These are phyloP conservation scores for Enteromius thamalakanensis DNA, from an alignment of 2,797 vertebrate species.

Conservation along the genomic window DNA sequence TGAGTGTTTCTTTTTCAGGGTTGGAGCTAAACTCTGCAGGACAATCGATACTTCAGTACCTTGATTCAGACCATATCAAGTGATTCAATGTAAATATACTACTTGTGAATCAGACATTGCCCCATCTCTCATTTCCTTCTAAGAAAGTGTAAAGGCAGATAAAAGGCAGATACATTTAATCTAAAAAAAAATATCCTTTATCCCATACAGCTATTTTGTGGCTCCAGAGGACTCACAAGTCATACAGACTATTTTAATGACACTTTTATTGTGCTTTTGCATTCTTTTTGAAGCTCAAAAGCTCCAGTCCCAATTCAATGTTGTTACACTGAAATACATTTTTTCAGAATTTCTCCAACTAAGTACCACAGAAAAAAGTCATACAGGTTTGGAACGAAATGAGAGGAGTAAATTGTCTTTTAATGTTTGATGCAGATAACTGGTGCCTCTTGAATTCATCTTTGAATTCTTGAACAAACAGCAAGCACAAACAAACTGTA, in stretches of 20 bases:
- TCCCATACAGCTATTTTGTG: background rate
- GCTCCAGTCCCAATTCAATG: background rate
- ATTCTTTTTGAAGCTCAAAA: constrained; percentile 18
- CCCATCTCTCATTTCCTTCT: background rate
- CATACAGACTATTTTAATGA: background rate
- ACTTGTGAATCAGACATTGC: background rate
- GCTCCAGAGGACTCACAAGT: background rate
- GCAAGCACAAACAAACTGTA: constrained; percentile 40
- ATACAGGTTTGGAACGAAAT: background rate
- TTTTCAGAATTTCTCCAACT: background rate
- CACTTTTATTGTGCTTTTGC: constrained; percentile 7
- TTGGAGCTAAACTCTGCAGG: too few species aligned
- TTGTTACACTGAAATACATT: background rate
- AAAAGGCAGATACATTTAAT: background rate
- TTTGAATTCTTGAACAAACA: constrained; percentile 55
- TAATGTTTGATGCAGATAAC: constrained; percentile 16
- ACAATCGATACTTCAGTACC: too few species aligned
- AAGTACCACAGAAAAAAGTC: background rate
- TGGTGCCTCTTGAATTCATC: constrained; percentile 8
- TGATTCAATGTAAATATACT: background rate
- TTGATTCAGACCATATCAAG: background rate
- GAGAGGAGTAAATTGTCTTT: background rate
- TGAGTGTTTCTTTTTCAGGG: too few species aligned
- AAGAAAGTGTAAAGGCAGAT: background rate
- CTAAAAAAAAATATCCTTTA: background rate